Evolutionary conservation across 2,888 invertebrate genomes (phyloP), one percentile per base, ranked within the genome.

Genomic region (Protophormia terraenovae): DNA sequence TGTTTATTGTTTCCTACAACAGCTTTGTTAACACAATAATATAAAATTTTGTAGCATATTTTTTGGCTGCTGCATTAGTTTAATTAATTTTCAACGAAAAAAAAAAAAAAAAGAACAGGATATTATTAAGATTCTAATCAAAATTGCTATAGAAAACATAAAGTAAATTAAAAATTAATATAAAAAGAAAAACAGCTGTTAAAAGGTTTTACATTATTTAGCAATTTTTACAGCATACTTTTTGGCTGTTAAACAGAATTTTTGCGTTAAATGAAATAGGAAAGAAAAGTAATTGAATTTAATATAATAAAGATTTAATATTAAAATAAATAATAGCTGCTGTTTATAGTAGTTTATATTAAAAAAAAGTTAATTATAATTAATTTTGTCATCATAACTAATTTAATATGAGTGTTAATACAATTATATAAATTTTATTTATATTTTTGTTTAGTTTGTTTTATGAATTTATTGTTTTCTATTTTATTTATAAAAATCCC

Each of bases 21-120:
- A 16, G 47, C 62, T 38, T 47, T 72, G 22, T 41, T 62, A 22
- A 32, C 47, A 47, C 5, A 6, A 10, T 53, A 16, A 58, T 45
- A 32, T 73, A 12, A 24, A n/a, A n/a, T n/a, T 58, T 72, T 41
- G 41, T 53, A 29, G 32, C 41, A 27, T 60, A 47, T 38, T 50
- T 41, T 50, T 73, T 75, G 73, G 55, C 47, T 60, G 32, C 50
- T 73, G 76, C 64, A 76, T 76, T 76, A 29, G 29, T 53, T 66
- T 29, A 76, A 76, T 76, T 64, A 77, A 67, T 45, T 67, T 45
- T 58, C 10, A 24, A n/a, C 8, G 14, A 38, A 7, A 62, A 73
- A 22, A 32, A 41, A 41, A 19, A 47, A 19, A 19, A 32, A 32
- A 32, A 32, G 32, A 32, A 6, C 7, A 32, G 5, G 16, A 16